phyloP scores from a whole-genome alignment of 2,888 invertebrate genomes.

The Pterostichus madidus region DNA sequence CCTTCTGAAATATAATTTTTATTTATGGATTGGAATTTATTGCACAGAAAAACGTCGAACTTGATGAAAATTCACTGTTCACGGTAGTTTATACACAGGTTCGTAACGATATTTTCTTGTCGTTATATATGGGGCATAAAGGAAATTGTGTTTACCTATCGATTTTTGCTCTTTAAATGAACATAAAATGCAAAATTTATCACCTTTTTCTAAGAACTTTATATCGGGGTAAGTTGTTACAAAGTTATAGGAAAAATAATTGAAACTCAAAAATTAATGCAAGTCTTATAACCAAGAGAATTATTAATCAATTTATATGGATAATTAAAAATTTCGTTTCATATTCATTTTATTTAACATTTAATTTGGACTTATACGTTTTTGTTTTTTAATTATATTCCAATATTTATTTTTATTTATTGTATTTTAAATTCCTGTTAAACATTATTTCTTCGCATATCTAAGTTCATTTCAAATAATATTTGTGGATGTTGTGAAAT shows the following conservation, averaged over 20 bases:
- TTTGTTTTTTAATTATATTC: too few relatives aligned
- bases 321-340: too few relatives aligned
- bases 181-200: conserved; percentile 43
- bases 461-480: too few relatives aligned
- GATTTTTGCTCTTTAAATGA: conserved; percentile 49
- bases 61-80: conserved; percentile 58
- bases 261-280: not conserved
- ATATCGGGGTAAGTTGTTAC: conserved; percentile 6
- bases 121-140: conserved; percentile 48
- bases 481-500: too few relatives aligned
- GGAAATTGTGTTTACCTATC: conserved; percentile 48
- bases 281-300: too few relatives aligned
- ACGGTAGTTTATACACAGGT: conserved; percentile 46
- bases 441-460: too few relatives aligned
- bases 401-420: too few relatives aligned
- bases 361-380: too few relatives aligned
- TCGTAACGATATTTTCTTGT: conserved; percentile 54
- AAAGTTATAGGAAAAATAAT: conserved; percentile 16
- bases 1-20: conserved; percentile 55
- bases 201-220: conserved; percentile 47
- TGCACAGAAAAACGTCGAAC: conserved; percentile 58
- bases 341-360: too few relatives aligned
- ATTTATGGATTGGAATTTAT: conserved; percentile 63
- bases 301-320: too few relatives aligned
- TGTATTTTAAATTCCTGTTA: too few relatives aligned